Conservation (phyloP, 2,888 invertebrate genomes). For the Lasioglossum figueresi region DNA sequence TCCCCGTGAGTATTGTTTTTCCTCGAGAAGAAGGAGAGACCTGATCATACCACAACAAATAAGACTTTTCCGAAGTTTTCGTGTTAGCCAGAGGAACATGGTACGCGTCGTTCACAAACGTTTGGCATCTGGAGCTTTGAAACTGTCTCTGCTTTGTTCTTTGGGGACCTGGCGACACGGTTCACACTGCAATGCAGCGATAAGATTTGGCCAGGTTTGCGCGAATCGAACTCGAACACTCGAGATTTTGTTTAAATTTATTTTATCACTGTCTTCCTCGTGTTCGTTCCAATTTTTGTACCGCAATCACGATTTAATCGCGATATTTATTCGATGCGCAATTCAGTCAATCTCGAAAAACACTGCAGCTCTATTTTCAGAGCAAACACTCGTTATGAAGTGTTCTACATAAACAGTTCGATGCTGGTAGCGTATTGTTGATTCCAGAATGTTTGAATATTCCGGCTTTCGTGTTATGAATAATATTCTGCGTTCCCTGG, state of each 20-base stretch:
- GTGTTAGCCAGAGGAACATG: neutral
- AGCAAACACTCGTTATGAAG: neutral
- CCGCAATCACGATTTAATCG: neutral
- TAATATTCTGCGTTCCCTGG: neutral
- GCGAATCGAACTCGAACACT: neutral
- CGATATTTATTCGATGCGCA: neutral
- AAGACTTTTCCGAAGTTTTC: neutral
- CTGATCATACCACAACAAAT: slow-evolving; percentile 1
- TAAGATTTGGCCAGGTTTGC: neutral
- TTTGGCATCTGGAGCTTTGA: slow-evolving; percentile 20
- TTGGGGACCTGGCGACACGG: neutral
- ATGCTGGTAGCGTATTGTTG: neutral
- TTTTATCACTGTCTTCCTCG: neutral
- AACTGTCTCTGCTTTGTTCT: slow-evolving; percentile 24
- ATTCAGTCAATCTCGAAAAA: neutral
- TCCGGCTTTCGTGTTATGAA: neutral
- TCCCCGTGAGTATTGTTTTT: slow-evolving; percentile 15
- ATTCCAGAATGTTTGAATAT: slow-evolving; percentile 1
- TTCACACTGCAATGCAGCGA: slow-evolving; percentile 1
- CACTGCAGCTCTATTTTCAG: neutral
- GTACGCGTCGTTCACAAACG: slow-evolving; percentile 25
- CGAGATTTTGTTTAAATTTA: neutral
- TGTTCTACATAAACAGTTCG: neutral
- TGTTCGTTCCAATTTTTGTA: neutral
- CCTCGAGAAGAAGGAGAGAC: neutral